A percentile compares a stretch with the other conserved stretches of the same genome.
Evolutionary conservation across 2,797 vertebrate species (phyloP).

Genomic region (Pempheris klunzingeri): DNA sequence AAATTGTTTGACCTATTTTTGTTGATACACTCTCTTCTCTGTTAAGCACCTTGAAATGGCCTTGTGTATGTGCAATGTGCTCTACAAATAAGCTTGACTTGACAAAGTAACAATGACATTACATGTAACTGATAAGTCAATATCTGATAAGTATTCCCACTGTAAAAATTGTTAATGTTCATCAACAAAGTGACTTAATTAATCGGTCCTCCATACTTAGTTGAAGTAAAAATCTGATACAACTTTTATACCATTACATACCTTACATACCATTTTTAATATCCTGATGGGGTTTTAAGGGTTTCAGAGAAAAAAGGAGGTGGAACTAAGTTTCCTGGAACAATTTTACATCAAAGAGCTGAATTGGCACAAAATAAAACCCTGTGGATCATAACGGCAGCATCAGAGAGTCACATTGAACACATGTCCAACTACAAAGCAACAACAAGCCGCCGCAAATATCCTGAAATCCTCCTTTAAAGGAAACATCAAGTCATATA

Average conservation of each 20-base stretch:
- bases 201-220: no score
- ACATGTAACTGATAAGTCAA: neutral
- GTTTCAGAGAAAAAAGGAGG: slow-evolving; percentile 11
- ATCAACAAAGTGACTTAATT: no score
- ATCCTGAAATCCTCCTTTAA: slow-evolving; percentile 34
- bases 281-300: neutral
- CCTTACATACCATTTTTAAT: slow-evolving; percentile 3
- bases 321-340: slow-evolving; percentile 45
- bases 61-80: no score
- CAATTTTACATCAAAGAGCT: slow-evolving; percentile 55
- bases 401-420: slow-evolving; percentile 4
- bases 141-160: neutral
- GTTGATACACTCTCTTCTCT: no score
- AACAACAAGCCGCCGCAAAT: slow-evolving; percentile 4
- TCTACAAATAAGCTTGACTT: no score
- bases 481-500: slow-evolving; percentile 16
- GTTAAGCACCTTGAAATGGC: no score
- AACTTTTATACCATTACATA: no score
- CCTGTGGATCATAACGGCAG: slow-evolving; percentile 30
- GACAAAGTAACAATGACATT: neutral
- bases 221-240: neutral
- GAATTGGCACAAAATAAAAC: slow-evolving; percentile 41
- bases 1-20: no score
- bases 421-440: slow-evolving; percentile 45
- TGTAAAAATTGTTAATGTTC: no score